A percentile compares a stretch with the other conserved stretches of the same genome.
phyloP scores from a whole-genome alignment of 2,113 vertebrate species.

The western clawed frog (Xenopus tropicalis) region UCB_Xtro_10.0 CM004443.2:28022501-28023000 shows the following conservation, averaged over 20 bases:
- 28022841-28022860: conserved; percentile 98
- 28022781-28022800: conserved; percentile 59
- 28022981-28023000: no score
- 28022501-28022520: no score
- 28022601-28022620: no score
- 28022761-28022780: conserved; percentile 13
- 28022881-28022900: conserved; percentile 61
- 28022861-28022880: conserved; percentile 92
- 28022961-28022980: neutral
- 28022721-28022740: conserved; percentile 45
- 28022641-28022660: no score
- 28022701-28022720: neutral
- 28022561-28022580: conserved; percentile 5
- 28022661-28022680: no score
- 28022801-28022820: conserved; percentile 89
- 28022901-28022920: conserved; percentile 55
- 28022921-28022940: conserved; percentile 46
- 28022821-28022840: conserved; percentile 82
- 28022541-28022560: neutral
- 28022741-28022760: conserved; percentile 32
- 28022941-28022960: neutral
- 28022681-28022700: neutral
- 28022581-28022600: conserved; percentile 7
- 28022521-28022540: neutral
- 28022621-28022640: no score